Conservation (phyloP, 2,888 invertebrate genomes). For the Sthenelais limicola region DNA sequence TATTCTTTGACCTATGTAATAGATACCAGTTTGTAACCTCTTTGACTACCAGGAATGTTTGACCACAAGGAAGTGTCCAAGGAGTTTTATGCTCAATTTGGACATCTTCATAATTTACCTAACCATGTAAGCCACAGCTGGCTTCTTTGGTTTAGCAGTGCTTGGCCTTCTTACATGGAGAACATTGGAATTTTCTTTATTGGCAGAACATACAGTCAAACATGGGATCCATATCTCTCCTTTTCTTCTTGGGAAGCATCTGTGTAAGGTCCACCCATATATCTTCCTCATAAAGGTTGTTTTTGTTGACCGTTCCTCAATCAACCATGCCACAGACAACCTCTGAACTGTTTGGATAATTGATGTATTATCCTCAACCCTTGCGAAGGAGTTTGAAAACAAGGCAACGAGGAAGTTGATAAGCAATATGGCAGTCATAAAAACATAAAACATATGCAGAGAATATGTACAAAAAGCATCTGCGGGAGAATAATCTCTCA, state of each 20-base stretch:
- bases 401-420: constrained; percentile 30
- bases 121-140: not conserved
- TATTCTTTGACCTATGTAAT: too few species aligned
- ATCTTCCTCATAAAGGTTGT: not conserved
- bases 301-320: not conserved
- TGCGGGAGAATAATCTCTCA: not conserved
- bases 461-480: constrained; percentile 1
- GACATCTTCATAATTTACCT: too few species aligned
- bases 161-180: not conserved
- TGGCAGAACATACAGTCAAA: not conserved
- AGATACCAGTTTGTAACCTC: too few species aligned
- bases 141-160: not conserved
- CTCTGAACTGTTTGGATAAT: constrained; percentile 14
- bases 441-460: constrained; percentile 22
- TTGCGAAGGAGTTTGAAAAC: constrained; percentile 3
- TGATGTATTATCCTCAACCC: constrained; percentile 10
- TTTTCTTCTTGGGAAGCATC: not conserved
- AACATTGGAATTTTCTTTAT: not conserved
- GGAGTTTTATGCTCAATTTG: too few species aligned
- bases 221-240: constrained; percentile 9
- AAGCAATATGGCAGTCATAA: constrained; percentile 25
- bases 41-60: too few species aligned
- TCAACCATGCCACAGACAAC: constrained; percentile 1
- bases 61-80: too few species aligned
- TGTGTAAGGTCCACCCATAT: too few species aligned